Conservation (phyloP, 2,113 vertebrate genomes). For the Phrynosoma platyrhinos region DNA sequence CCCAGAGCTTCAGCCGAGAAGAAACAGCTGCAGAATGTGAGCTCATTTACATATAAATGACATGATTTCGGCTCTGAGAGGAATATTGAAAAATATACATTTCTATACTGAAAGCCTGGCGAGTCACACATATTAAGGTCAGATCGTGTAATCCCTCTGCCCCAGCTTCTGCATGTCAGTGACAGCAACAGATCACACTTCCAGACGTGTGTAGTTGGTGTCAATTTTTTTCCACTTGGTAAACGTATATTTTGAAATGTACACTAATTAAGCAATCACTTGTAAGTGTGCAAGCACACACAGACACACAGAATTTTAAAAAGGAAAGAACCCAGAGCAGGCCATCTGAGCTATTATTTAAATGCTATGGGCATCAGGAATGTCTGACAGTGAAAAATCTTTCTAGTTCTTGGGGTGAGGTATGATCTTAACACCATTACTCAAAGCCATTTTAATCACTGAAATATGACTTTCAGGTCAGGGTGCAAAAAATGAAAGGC, state of each 20-base stretch:
- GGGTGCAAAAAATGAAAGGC: not conserved
- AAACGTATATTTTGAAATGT: slow-evolving; percentile 70
- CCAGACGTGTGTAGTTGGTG: slow-evolving; percentile 59
- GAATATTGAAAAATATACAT: slow-evolving; percentile 80
- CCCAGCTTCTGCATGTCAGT: slow-evolving; percentile 68
- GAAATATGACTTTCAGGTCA: not conserved
- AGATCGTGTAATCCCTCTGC: slow-evolving; percentile 68
- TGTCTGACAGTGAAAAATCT: slow-evolving; percentile 16
- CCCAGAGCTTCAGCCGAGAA: slow-evolving; percentile 75
- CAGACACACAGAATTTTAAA: not conserved
- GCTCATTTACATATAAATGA: slow-evolving; percentile 87
- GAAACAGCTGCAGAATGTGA: slow-evolving; percentile 77
- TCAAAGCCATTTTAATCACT: slow-evolving; percentile 11
- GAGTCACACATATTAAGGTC: slow-evolving; percentile 77
- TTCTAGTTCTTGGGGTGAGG: slow-evolving; percentile 4
- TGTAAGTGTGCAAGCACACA: slow-evolving; percentile 52
- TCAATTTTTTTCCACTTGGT: slow-evolving; percentile 57
- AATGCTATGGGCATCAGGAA: slow-evolving; percentile 44
- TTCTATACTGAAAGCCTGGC: slow-evolving; percentile 76
- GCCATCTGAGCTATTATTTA: slow-evolving; percentile 47
- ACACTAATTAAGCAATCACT: slow-evolving; percentile 71
- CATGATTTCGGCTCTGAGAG: slow-evolving; percentile 80
- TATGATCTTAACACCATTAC: not conserved
- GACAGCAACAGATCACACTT: slow-evolving; percentile 63
- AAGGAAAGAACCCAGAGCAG: not conserved